phyloP scores from a whole-genome alignment of 2,113 vertebrate species.

The Nerophis ophidion region DNA sequence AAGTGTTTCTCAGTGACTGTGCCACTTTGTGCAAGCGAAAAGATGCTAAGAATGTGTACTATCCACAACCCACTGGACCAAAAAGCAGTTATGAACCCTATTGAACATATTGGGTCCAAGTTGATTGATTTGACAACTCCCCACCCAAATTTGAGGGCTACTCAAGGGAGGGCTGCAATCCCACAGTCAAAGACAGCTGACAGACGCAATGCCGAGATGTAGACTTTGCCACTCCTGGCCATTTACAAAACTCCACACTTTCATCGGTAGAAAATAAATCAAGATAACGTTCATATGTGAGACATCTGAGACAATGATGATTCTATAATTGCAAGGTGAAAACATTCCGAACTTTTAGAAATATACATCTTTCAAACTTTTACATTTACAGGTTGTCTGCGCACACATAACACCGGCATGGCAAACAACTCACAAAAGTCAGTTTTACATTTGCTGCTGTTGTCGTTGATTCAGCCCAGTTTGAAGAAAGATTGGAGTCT shows the following conservation, averaged over 20 bases:
- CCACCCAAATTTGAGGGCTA: constrained; percentile 53
- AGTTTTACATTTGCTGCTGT: constrained; percentile 34
- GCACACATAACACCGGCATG: constrained; percentile 52
- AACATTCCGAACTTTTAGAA: constrained; percentile 42
- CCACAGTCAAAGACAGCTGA: constrained; percentile 79
- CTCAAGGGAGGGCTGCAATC: constrained; percentile 78
- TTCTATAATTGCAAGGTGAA: constrained; percentile 54
- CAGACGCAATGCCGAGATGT: constrained; percentile 63
- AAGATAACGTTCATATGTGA: constrained; percentile 36
- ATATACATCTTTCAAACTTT: constrained; percentile 54
- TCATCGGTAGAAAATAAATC: constrained; percentile 37
- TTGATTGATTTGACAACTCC: constrained; percentile 57
- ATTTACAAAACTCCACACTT: constrained; percentile 44
- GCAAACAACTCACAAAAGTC: constrained; percentile 65
- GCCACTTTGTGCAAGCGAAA: constrained; percentile 72
- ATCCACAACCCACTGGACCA: constrained; percentile 70
- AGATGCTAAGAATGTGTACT: constrained; percentile 72
- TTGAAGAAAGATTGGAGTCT: constrained; percentile 25
- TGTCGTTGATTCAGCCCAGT: constrained; percentile 18
- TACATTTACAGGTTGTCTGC: constrained; percentile 52
- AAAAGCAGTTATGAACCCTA: constrained; percentile 81
- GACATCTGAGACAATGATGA: constrained; percentile 61
- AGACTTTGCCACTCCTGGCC: constrained; percentile 49
- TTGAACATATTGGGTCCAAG: constrained; percentile 74
- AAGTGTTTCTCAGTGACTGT: constrained; percentile 36